Conservation (phyloP, 2,113 vertebrate genomes). For the Sclerurus mexicanus region DNA sequence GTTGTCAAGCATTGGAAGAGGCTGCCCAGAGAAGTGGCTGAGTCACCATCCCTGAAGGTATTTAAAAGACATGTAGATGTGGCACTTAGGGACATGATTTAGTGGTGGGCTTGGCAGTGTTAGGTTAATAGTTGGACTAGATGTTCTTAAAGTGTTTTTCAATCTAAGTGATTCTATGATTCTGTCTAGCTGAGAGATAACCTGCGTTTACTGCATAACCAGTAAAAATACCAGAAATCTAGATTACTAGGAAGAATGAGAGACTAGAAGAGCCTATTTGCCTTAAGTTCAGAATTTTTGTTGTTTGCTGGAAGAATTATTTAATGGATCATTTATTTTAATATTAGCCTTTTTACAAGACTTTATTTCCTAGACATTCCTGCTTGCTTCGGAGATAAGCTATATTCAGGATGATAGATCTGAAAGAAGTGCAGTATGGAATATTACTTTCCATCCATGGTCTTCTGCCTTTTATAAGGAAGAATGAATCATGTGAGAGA, state of each 20-base stretch:
- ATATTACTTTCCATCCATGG: background rate
- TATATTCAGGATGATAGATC: background rate
- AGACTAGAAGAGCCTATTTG: background rate
- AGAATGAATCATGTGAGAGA: background rate
- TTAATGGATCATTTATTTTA: slow-evolving; percentile 35
- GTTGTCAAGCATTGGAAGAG: background rate
- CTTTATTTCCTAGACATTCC: slow-evolving; percentile 31
- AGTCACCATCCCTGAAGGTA: background rate
- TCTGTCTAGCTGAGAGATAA: background rate
- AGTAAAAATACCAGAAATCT: background rate
- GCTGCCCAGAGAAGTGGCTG: background rate
- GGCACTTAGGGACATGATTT: background rate
- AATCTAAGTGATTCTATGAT: background rate
- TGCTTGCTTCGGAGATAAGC: background rate
- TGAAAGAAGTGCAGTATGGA: background rate
- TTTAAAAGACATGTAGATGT: background rate
- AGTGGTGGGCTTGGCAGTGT: background rate
- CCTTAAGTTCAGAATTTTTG: background rate
- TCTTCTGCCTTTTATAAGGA: slow-evolving; percentile 14
- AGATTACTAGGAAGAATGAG: background rate
- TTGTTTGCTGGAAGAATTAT: slow-evolving; percentile 32
- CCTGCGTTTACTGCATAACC: background rate
- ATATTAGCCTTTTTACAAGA: background rate
- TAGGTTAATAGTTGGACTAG: background rate
- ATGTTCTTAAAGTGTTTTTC: background rate